These are phyloP conservation scores for Sepiola atlantica DNA, from an alignment of 2,888 invertebrate genomes.

Conservation along the genomic window DNA sequence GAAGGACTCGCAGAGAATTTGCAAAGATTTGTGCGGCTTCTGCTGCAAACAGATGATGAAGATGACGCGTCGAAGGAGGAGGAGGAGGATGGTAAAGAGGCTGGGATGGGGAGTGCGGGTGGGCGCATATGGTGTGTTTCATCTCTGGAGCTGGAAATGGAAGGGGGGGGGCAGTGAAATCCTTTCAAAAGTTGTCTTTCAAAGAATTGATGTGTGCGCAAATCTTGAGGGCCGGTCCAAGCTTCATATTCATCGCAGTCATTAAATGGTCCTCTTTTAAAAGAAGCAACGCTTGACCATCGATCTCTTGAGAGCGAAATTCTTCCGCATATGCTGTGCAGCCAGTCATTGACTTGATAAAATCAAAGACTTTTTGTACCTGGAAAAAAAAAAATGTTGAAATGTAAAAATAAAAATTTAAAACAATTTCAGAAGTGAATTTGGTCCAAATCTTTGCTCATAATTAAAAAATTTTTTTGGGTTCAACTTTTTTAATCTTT, in stretches of 20 bases:
- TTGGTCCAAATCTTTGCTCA: not conserved
- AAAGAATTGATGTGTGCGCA: constrained; percentile 85
- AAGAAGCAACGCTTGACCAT: constrained; percentile 93
- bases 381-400: constrained; percentile 71
- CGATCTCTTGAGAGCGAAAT: constrained; percentile 95
- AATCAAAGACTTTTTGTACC: constrained; percentile 90
- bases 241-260: constrained; percentile 94
- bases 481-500: no score
- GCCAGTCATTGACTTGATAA: constrained; percentile 90
- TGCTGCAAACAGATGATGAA: no score
- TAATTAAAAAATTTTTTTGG: not conserved
- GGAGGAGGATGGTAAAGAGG: not conserved
- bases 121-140: no score
- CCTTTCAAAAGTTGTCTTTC: constrained; percentile 59
- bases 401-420: not conserved
- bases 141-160: not conserved
- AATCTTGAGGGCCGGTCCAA: constrained; percentile 96
- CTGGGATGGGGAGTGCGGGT: not conserved
- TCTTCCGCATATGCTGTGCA: constrained; percentile 95
- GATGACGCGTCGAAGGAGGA: not conserved
- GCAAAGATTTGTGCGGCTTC: not conserved
- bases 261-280: constrained; percentile 95
- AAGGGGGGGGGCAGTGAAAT: not conserved
- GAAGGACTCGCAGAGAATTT: not conserved
- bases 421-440: not conserved